Base-by-base conservation (phyloP, 2,113 vertebrate species). In the Suncus etruscus region DNA sequence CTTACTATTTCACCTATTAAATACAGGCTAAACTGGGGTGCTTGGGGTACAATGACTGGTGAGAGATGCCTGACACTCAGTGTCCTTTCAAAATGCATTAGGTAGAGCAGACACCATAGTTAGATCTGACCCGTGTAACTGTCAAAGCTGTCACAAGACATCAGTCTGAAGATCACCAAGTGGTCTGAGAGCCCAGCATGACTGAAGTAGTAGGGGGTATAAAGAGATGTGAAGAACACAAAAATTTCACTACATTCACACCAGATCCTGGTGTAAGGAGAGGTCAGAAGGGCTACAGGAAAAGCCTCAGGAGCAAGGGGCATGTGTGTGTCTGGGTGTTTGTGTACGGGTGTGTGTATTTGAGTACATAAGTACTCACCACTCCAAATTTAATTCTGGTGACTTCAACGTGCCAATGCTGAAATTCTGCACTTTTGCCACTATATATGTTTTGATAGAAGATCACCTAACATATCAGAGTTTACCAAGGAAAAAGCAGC, bases 391-490 rank as follows among this genome's bases (percentile, higher is more conserved):
- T 14, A 94, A 75, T 90, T 80, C 32, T 61, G 14, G 73, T 39
- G 27, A 47, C 16, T 78, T 83, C 83, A 68, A 80, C 31, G 16
- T 63, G 27, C 32, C 32, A 54, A 11, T 27, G 27, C 68, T 54
- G 3, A 22, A 77, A 50, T 74, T 63, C 65, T 84, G 47, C 11
- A 78, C 31, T 81, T 83, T 66, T 14, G 94, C 58, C 54, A 88
- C 75, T 88, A 73, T 47, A 76, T 81, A 72, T 61, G 22, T 54
- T 45, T 15, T 76, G 1, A 58, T 78, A 15, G 61, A 72, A 90
- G 87, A 90, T 20, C 68, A 83, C 24, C 27, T 22, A 61, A 77
- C n/a, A 68, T 25, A 81, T 81, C 29, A 80, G 54, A 90, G 25
- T 93, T 93, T 70, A 74, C 27, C 61, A 68, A 31, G 29, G 68